Evolutionary conservation across 2,888 invertebrate species (phyloP).

Genomic region (Stenodema calcarata): DNA sequence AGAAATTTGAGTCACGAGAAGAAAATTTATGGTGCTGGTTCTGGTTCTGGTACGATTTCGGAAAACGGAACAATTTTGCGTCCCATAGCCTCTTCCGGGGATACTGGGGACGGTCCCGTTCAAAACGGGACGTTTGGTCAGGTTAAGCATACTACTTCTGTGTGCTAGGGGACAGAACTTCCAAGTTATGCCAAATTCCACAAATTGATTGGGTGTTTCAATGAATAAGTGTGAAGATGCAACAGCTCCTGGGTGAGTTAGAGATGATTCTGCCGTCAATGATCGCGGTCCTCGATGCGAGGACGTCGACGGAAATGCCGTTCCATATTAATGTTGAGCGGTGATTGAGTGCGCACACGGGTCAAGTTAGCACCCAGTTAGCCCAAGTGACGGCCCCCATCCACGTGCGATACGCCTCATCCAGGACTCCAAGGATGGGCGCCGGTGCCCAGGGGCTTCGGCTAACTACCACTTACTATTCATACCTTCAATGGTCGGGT

Average conservation of each 20-base stretch:
- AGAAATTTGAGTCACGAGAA: too few relatives aligned
- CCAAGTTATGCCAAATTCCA: too few relatives aligned
- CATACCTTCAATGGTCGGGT: background rate
- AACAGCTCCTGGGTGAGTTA: background rate
- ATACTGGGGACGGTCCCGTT: too few relatives aligned
- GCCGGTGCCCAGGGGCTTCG: background rate
- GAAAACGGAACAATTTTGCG: too few relatives aligned
- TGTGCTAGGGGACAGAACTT: too few relatives aligned
- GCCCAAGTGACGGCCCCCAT: background rate
- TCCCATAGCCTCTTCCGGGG: too few relatives aligned
- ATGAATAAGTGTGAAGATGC: too few relatives aligned
- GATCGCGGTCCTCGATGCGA: background rate
- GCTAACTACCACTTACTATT: background rate
- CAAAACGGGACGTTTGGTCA: too few relatives aligned
- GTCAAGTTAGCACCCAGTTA: background rate
- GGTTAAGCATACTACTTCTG: too few relatives aligned
- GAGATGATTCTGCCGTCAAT: background rate
- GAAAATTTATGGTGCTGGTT: too few relatives aligned
- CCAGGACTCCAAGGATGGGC: background rate
- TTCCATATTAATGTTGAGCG: background rate
- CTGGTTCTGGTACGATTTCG: too few relatives aligned
- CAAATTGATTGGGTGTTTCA: too few relatives aligned
- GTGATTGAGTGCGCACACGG: background rate
- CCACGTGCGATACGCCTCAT: background rate
- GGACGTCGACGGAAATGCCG: background rate